Evolutionary conservation across 2,797 vertebrate genomes (phyloP), one percentile per base, ranked within the genome.

Genomic region (Macrochelys suwanniensis): DNA sequence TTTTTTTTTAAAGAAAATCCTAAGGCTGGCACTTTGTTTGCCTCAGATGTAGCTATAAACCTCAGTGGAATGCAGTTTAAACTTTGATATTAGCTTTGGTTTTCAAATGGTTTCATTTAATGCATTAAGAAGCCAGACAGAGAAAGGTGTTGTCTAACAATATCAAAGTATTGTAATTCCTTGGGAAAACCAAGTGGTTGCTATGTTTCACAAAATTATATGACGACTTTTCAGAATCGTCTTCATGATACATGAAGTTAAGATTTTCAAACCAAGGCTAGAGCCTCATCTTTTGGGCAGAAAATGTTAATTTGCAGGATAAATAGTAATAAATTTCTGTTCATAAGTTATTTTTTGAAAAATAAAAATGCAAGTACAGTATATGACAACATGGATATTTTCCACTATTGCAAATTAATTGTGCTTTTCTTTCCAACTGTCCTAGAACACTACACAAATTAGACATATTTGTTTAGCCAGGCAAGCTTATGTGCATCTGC

Each of bases 201-300:
- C 97, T 95, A 95, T 98, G 97, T 98, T 92, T 96, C 77, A 92
- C 96, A 95, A 96, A 97, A 96, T 92, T 82, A 90, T 97, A 94
- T 97, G 91, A 96, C 96, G 97, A 79, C 93, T 95, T 98, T 96
- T 95, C 84, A 85, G 65, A 85, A 71, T 54, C 23, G 11, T 37
- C 4, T 0, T 49, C 54, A n/a, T 50, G 19, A 78, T 74, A 81
- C 91, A 74, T 77, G 77, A 61, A 80, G 74, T 88, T 71, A 84
- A 89, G 91, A 54, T 91, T 89, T 86, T 96, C 82, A 90, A 80
- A 80, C 16, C 59, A 37, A 85, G 31, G n/a, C 50, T 49, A 37
- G 12, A 77, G 26, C 4, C 13, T 13, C 45, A 54, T n/a, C 31
- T 54, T 80, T 54, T 12, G n/a, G 33, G 57, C 0, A 2, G 77